Percentiles rank a stretch among this genome's conserved stretches.
These are phyloP conservation scores for Oreonectes daqikongensis DNA, from an alignment of 2,797 vertebrate genomes.

Conservation along the genomic window DNA sequence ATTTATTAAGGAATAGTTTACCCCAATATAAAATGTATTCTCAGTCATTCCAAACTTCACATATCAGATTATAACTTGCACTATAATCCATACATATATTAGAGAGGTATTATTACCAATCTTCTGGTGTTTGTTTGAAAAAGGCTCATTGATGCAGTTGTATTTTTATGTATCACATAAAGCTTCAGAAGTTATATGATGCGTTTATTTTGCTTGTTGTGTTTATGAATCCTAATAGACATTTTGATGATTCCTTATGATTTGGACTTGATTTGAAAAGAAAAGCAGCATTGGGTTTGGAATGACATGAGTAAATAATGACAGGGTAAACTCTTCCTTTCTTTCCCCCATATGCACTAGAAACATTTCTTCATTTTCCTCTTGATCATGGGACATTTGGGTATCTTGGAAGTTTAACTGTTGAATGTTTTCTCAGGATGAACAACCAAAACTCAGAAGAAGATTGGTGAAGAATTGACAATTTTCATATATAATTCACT, in stretches of 20 bases:
- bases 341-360: background rate
- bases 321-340: background rate
- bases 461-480: background rate
- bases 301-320: background rate
- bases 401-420: background rate
- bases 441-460: background rate
- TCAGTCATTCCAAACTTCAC: background rate
- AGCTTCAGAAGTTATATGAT: background rate
- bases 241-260: background rate
- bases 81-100: too few relatives aligned
- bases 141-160: background rate
- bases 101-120: too few relatives aligned
- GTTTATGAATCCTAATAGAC: background rate
- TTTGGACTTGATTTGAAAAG: background rate
- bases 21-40: background rate
- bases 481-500: background rate
- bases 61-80: background rate
- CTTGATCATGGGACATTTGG: background rate
- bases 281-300: background rate
- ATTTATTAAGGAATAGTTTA: constrained; percentile 5
- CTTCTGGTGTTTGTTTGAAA: too few relatives aligned
- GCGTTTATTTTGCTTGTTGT: background rate
- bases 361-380: background rate
- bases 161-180: background rate
- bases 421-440: background rate